Base-by-base conservation (phyloP, 2,888 invertebrate species). In the Eupithecia insigniata region DNA sequence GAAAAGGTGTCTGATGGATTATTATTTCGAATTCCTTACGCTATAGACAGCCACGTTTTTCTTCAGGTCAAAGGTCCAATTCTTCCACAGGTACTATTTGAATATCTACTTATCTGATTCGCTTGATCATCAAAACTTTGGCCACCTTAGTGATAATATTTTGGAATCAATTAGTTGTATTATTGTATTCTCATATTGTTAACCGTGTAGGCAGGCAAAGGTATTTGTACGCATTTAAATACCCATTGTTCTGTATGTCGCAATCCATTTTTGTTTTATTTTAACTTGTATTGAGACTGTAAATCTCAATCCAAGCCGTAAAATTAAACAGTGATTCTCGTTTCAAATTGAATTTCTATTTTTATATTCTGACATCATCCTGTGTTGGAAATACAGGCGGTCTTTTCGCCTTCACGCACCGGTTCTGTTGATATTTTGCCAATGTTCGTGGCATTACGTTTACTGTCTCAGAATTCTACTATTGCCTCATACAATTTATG, bases 301-400 rank as follows among this genome's bases (percentile, higher is more conserved):
- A 88, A 88, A 87, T 86, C 83, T 79, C 79, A 78, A 84, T 84
- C 82, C 83, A 85, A 80, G 80, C 81, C 82, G 83, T 87, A 85
- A 87, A 88, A 89, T 86, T 80, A 81, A 87, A 86, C 83, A 80
- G 76, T 81, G 78, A 84, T 85, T 83, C 83, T 81, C 79, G 85
- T 83, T 87, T 84, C 84, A 81, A 86, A 87, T 88, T 81, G 80
- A 81, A 82, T 80, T 83, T 87, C 90, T 92, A 92, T 92, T 91
- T 90, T 92, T 90, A 83, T 83, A 79, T 75, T 84, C 89, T 90
- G 90, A 90, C 88, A 91, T 91, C 90, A 90, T 84, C 84, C 74
- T 80, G 66, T 60, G 64, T 68, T 83, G 79, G 84, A 84, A 84
- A 71, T 69, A 84, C 84, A 80, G 83, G 77, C 79, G 78, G 78